phyloP scores from a whole-genome alignment of 2,888 invertebrate species.

The Cosmopolites sordidus region DNA sequence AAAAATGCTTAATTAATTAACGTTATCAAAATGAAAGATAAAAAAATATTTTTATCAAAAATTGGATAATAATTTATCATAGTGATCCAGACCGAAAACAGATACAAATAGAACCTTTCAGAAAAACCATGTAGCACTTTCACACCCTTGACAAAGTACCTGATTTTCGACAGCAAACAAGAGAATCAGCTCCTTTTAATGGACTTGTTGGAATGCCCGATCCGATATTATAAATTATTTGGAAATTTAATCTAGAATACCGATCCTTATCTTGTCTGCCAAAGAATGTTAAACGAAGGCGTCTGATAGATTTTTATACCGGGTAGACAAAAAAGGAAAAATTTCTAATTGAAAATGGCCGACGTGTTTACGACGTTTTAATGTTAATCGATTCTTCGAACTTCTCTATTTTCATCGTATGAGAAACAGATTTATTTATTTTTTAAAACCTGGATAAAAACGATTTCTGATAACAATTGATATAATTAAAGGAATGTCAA shows the following conservation, averaged over 20 bases:
- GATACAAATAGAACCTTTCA: constrained; percentile 1
- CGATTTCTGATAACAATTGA: no score
- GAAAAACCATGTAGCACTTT: neutral
- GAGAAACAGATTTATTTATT: neutral
- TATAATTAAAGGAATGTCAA: no score
- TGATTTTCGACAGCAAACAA: constrained; percentile 4
- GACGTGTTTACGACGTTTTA: no score
- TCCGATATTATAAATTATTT: constrained; percentile 28
- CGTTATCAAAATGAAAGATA: no score
- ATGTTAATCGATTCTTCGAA: neutral
- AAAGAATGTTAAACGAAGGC: constrained; percentile 31
- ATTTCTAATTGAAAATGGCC: constrained; percentile 2
- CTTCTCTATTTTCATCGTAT: constrained; percentile 4
- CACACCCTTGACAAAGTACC: constrained; percentile 2
- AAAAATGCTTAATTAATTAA: no score
- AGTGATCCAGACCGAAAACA: neutral
- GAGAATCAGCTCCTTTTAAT: constrained; percentile 7
- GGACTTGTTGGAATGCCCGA: constrained; percentile 11
- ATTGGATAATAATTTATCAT: neutral
- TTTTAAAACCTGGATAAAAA: no score
- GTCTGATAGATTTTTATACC: constrained; percentile 18
- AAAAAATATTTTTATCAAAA: no score
- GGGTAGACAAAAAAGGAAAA: constrained; percentile 7
- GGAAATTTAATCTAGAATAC: constrained; percentile 28
- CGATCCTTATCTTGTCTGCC: constrained; percentile 30